phyloP scores from a whole-genome alignment of 2,797 vertebrate genomes.

The Sciurus vulgaris region DNA sequence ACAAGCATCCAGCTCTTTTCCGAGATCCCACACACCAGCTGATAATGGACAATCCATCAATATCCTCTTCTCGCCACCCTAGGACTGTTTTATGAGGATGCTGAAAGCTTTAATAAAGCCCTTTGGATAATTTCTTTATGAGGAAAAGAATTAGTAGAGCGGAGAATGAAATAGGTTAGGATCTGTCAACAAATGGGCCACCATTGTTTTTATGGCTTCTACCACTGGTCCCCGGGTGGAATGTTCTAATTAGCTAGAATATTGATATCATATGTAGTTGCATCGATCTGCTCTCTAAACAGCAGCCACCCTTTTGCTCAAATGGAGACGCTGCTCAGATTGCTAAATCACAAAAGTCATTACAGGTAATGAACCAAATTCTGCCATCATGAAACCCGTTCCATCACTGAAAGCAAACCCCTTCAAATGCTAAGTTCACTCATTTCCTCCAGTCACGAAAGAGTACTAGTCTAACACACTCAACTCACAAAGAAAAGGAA shows the following conservation, averaged over 20 bases:
- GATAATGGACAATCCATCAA: constrained; percentile 65
- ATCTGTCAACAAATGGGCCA: constrained; percentile 15
- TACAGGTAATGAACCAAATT: constrained; percentile 16
- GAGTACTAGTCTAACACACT: neutral
- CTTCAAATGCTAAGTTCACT: neutral
- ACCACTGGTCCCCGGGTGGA: constrained; percentile 7
- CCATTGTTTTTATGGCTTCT: constrained; percentile 68
- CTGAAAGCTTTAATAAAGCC: constrained; percentile 18
- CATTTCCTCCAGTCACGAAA: neutral
- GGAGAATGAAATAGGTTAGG: neutral
- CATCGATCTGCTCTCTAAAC: constrained; percentile 66
- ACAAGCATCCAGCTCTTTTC: constrained; percentile 44
- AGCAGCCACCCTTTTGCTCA: constrained; percentile 33
- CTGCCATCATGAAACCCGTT: neutral
- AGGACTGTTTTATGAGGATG: neutral
- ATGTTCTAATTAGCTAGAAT: constrained; percentile 75
- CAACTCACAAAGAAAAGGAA: neutral
- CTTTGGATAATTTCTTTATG: constrained; percentile 72
- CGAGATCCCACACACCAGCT: neutral
- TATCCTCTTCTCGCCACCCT: constrained; percentile 40
- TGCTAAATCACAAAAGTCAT: constrained; percentile 1
- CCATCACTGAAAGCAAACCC: neutral
- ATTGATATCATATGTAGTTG: constrained; percentile 69
- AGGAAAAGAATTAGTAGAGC: constrained; percentile 51
- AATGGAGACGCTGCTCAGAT: neutral